These are phyloP conservation scores for Protodeltote pygarga DNA, from an alignment of 2,888 invertebrate genomes.

Conservation along the genomic window DNA sequence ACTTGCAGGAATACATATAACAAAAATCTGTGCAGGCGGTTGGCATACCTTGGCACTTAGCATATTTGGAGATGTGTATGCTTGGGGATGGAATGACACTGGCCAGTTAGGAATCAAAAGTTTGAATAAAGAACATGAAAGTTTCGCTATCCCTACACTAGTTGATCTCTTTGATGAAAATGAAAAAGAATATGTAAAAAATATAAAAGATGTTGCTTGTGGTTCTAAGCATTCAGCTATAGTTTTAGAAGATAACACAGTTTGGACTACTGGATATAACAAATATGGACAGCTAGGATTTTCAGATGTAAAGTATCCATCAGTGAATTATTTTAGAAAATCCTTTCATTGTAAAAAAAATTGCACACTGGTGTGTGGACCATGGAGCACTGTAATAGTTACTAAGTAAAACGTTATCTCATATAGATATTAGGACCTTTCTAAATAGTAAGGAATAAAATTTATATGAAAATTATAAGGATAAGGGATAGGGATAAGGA, in stretches of 20 bases:
- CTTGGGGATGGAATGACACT: conserved; percentile 96
- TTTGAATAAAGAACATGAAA: conserved; percentile 56
- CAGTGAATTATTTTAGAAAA: conserved; percentile 64
- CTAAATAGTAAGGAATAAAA: too few species aligned
- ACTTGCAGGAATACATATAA: conserved; percentile 91
- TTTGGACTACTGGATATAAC: conserved; percentile 94
- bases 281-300: conserved; percentile 92
- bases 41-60: conserved; percentile 95
- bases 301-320: conserved; percentile 57
- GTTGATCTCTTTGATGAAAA: conserved; percentile 73
- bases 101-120: conserved; percentile 92
- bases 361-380: conserved; percentile 66
- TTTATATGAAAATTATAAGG: too few species aligned
- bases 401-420: too few species aligned
- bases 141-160: conserved; percentile 69
- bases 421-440: too few species aligned
- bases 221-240: conserved; percentile 92
- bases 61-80: conserved; percentile 93
- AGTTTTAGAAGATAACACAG: conserved; percentile 88
- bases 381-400: conserved; percentile 72
- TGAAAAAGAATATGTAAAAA: conserved; percentile 77
- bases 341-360: conserved; percentile 55
- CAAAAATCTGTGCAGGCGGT: conserved; percentile 91
- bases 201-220: conserved; percentile 89
- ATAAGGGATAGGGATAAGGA: too few species aligned